Percentiles rank a stretch among this genome's conserved stretches.
Conservation (phyloP, 2,113 vertebrate species). For the Saccopteryx bilineata region DNA sequence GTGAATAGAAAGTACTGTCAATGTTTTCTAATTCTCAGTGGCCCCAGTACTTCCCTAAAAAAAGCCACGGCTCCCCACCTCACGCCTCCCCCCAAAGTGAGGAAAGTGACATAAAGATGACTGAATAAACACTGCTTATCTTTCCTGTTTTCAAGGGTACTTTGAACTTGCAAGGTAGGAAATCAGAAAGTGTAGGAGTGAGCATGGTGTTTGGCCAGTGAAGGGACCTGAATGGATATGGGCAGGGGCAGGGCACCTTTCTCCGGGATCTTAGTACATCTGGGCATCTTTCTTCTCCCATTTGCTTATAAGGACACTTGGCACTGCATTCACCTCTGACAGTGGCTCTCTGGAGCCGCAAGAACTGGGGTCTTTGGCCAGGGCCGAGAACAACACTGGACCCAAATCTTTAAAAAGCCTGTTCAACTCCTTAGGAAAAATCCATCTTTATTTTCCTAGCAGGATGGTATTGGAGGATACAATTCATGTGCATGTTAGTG, state of each 20-base stretch:
- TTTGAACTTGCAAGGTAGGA: not conserved
- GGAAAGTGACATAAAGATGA: not conserved
- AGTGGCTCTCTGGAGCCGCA: not conserved
- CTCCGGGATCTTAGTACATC: not conserved
- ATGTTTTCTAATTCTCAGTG: not conserved
- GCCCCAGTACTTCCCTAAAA: not conserved
- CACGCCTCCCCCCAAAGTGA: not conserved
- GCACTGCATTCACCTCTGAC: not conserved
- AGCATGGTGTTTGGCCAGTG: not conserved
- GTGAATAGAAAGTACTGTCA: not conserved
- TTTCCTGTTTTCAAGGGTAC: not conserved
- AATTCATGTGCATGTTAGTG: not conserved
- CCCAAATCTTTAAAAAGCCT: not conserved
- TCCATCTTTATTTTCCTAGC: not conserved
- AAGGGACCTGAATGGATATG: not conserved
- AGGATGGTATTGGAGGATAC: not conserved
- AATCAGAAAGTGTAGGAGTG: not conserved
- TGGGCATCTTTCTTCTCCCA: not conserved
- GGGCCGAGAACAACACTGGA: not conserved
- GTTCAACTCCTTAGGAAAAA: conserved; percentile 24
- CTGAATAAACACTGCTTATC: not conserved
- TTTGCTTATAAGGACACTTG: not conserved
- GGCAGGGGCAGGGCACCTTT: not conserved
- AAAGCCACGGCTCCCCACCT: not conserved
- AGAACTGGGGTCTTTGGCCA: not conserved